Evolutionary conservation across 2,113 vertebrate species (phyloP).

Genomic region (Bufo bufo): DNA sequence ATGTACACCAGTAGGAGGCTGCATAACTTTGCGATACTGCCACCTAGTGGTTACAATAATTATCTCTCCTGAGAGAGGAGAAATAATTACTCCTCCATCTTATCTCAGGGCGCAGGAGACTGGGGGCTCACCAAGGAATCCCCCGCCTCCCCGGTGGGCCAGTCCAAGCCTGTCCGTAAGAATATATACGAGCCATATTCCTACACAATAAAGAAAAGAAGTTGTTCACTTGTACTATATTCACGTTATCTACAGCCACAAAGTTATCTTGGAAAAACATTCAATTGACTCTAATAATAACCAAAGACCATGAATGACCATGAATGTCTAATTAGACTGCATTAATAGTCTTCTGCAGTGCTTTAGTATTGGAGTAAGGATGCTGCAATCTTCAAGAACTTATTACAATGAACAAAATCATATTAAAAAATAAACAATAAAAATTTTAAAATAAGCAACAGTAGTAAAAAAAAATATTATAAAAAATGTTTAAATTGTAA

Average conservation of each 20-base stretch:
- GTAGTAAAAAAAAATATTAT: neutral
- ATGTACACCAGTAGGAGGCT: too few relatives aligned
- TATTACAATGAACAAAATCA: neutral
- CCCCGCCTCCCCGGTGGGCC: too few relatives aligned
- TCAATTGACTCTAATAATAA: neutral
- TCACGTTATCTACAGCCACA: neutral
- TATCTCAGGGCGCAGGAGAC: too few relatives aligned
- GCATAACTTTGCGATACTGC: too few relatives aligned
- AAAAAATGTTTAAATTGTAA: neutral
- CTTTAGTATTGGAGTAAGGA: neutral
- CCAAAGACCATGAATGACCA: neutral
- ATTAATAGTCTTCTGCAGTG: neutral
- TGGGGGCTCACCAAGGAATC: too few relatives aligned
- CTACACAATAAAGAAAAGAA: neutral
- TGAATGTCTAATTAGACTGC: neutral
- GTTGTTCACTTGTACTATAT: neutral
- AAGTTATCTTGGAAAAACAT: neutral
- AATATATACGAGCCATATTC: neutral
- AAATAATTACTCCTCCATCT: too few relatives aligned
- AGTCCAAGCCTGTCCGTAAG: neutral
- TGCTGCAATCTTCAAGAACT: neutral
- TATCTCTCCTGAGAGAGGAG: too few relatives aligned
- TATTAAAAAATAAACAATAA: neutral
- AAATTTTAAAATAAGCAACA: neutral
- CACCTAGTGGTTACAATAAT: too few relatives aligned